Percentiles rank a stretch among this genome's conserved stretches.
Conservation (phyloP, 1,140 invertebrate genomes). For the Drosophila quadrilineata region DNA sequence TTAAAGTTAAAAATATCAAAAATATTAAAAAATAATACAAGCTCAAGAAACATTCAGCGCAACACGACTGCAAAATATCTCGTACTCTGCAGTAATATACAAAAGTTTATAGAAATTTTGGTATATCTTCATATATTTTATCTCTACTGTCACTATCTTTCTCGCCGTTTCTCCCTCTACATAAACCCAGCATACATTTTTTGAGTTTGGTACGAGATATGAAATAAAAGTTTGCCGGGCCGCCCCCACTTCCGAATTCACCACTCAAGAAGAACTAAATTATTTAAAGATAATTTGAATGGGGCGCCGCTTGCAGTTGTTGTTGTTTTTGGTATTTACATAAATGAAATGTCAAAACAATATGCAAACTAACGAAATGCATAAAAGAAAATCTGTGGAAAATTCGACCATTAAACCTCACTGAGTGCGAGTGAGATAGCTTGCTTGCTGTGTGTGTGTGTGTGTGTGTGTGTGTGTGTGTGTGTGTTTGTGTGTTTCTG, state of each 20-base stretch:
- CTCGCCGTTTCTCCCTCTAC: too few species aligned
- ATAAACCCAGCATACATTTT: too few species aligned
- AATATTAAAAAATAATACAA: constrained; percentile 43
- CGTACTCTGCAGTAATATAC: too few species aligned
- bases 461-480: not conserved
- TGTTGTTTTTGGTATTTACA: constrained; percentile 63
- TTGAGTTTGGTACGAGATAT: too few species aligned
- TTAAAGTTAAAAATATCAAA: constrained; percentile 22
- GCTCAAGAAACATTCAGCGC: constrained; percentile 29
- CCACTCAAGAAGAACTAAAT: constrained; percentile 50
- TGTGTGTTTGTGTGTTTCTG: constrained; percentile 25
- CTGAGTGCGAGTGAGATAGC: not conserved
- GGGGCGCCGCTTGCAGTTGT: constrained; percentile 52
- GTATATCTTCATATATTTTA: too few species aligned
- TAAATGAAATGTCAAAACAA: constrained; percentile 60
- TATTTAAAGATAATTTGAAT: constrained; percentile 77
- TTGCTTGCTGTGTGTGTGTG: constrained; percentile 34
- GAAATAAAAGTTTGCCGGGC: constrained; percentile 4
- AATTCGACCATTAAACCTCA: constrained; percentile 9
- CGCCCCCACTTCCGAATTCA: constrained; percentile 9
- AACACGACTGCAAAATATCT: too few species aligned
- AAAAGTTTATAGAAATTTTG: too few species aligned
- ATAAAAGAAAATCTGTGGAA: constrained; percentile 20
- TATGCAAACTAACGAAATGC: constrained; percentile 47
- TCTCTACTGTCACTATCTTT: too few species aligned